Conservation (phyloP, 2,113 vertebrate genomes). For the Lagopus leucura region DNA sequence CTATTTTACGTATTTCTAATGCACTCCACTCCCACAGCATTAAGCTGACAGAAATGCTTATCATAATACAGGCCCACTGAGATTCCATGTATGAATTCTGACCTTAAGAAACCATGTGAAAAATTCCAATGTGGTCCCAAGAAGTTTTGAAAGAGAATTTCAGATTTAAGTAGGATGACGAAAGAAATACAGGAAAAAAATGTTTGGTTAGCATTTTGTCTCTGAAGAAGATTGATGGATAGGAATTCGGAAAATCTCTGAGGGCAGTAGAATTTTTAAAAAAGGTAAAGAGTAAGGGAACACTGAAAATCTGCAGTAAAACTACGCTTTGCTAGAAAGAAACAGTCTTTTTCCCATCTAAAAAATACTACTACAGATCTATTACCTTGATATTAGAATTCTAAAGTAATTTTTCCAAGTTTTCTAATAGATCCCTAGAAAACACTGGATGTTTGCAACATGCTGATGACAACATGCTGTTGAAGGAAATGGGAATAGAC, state of each 20-base stretch:
- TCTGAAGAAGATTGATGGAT: background rate
- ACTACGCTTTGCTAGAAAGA: background rate
- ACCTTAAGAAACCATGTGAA: background rate
- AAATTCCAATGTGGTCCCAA: background rate
- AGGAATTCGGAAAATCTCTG: background rate
- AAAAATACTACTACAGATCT: background rate
- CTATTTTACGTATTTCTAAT: conserved; percentile 37
- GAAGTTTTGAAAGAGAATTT: background rate
- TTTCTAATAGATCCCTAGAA: background rate
- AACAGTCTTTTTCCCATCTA: background rate
- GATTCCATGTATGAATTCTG: background rate
- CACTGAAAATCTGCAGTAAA: background rate
- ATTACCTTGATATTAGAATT: background rate
- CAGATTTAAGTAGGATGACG: background rate
- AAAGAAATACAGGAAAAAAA: background rate
- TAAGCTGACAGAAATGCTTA: background rate
- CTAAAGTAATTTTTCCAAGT: background rate
- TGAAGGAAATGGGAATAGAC: background rate
- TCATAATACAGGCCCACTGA: background rate
- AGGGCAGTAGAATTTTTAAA: background rate
- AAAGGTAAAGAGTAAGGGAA: background rate
- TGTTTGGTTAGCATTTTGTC: background rate
- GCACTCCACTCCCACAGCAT: conserved; percentile 15
- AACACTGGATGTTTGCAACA: background rate
- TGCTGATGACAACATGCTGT: too few relatives aligned